Base-by-base conservation (phyloP, 2,113 vertebrate species). In the Anoplopoma fimbria region DNA sequence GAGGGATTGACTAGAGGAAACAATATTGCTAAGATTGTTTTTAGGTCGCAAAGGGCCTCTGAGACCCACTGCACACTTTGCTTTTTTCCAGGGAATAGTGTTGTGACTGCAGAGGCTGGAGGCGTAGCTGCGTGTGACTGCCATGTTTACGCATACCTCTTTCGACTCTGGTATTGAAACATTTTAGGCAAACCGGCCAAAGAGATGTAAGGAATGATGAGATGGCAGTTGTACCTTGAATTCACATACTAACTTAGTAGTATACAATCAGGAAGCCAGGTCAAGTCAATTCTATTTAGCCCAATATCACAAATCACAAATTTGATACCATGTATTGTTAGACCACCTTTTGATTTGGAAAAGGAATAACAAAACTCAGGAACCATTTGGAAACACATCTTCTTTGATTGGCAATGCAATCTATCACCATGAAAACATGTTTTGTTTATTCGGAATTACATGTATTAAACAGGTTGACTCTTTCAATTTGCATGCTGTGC, bases 1-100 rank as follows among this genome's bases (percentile, higher is more conserved):
- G 79, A 91, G 89, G 90, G 86, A 89, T 93, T 79, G 84, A 89
- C 82, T 83, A 88, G 90, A 91, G 95, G 92, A 95, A 94, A 92
- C 90, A 89, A 89, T 90, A 91, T 89, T 92, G 88, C 79, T 69
- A 86, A 58, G 88, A 89, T 94, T 94, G 91, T 95, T 95, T 93
- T 93, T 87, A 93, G 89, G 93, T 94, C 86, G 47, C 87, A 19
- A 51, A 88, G 90, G 87, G 81, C 86, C 84, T 84, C 75, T 51
- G 81, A 92, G 85, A 93, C 85, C 63, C 64, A 17, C 84, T 69
- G 68, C 69, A 49, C 79, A 73, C 79, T 74, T 84, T 58, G 25
- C 72, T 81, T 85, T 79, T 67, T 77, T 21, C 58, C 2, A n/a
- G 45, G 49, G 79, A 88, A 87, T 84, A 89, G 79, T 89, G 87